A percentile compares a stretch with the other conserved stretches of the same genome.
Evolutionary conservation across 2,888 invertebrate species (phyloP).

Genomic region (Dynastes maya): DNA sequence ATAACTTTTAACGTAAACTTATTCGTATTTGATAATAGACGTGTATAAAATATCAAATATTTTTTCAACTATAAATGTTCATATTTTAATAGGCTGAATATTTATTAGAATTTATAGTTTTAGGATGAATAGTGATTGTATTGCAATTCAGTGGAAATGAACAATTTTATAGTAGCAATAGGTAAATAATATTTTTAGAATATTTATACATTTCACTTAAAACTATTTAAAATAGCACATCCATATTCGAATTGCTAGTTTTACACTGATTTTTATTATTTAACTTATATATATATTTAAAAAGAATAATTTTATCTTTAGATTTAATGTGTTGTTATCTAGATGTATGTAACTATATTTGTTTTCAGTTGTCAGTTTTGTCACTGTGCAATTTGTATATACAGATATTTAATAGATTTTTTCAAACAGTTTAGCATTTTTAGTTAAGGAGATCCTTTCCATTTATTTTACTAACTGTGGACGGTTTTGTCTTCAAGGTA

Average conservation of each 20-base stretch:
- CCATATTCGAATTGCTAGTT: conserved; percentile 29
- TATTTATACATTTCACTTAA: conserved; percentile 47
- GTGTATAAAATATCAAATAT: conserved; percentile 43
- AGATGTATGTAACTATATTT: conserved; percentile 46
- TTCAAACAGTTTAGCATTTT: conserved; percentile 12
- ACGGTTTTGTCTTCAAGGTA: no score
- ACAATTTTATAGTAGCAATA: conserved; percentile 48
- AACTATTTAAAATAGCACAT: conserved; percentile 19
- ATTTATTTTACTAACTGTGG: no score
- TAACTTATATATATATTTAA: conserved; percentile 26
- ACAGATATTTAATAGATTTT: conserved; percentile 55
- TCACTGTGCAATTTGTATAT: conserved; percentile 57
- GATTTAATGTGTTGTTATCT: conserved; percentile 41
- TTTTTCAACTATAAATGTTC: conserved; percentile 38
- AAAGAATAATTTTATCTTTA: conserved; percentile 34
- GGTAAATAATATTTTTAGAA: conserved; percentile 50
- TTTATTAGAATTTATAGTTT: conserved; percentile 49
- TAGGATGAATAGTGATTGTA: conserved; percentile 22
- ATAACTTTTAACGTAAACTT: conserved; percentile 21
- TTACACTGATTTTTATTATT: conserved; percentile 39
- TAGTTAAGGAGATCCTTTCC: neutral
- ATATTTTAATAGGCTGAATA: conserved; percentile 49
- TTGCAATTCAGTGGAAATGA: conserved; percentile 41
- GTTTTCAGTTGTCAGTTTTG: conserved; percentile 48
- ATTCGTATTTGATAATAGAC: conserved; percentile 12